Evolutionary conservation across 2,888 invertebrate genomes (phyloP).

Genomic region (Aleiodes testaceus): DNA sequence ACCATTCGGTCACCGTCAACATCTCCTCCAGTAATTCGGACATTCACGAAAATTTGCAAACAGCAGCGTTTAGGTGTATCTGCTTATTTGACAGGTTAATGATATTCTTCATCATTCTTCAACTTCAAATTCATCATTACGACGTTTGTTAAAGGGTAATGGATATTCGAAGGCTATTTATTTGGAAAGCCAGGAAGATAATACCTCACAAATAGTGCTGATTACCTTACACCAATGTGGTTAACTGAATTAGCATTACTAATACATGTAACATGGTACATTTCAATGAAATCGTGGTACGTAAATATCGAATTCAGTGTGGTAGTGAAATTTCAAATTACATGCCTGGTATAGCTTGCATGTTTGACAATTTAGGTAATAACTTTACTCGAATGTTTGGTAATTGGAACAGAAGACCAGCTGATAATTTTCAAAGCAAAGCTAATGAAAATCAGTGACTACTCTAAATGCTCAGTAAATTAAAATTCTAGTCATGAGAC

Average conservation of each 20-base stretch:
- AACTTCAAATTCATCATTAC: too few species aligned
- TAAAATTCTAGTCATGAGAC: too few species aligned
- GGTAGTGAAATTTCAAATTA: constrained; percentile 11
- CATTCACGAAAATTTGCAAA: too few species aligned
- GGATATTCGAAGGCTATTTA: too few species aligned
- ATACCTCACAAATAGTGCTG: not conserved
- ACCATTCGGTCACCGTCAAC: too few species aligned
- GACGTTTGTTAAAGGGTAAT: too few species aligned
- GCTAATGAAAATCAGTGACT: not conserved
- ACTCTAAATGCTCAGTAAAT: not conserved
- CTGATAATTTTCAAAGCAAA: not conserved
- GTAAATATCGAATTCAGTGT: constrained; percentile 8
- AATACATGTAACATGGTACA: not conserved
- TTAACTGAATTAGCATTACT: not conserved
- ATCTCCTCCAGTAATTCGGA: too few species aligned
- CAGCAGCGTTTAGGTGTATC: too few species aligned
- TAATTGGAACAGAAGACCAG: not conserved
- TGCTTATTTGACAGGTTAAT: too few species aligned
- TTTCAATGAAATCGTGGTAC: not conserved
- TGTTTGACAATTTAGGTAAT: constrained; percentile 1
- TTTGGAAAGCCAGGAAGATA: not conserved
- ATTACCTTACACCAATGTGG: not conserved
- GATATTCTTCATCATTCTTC: too few species aligned
- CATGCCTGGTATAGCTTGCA: not conserved
- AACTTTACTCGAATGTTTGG: not conserved